A percentile compares a stretch with the other conserved stretches of the same genome.
phyloP scores from a whole-genome alignment of 2,113 vertebrate species.

The Monopterus albus region DNA sequence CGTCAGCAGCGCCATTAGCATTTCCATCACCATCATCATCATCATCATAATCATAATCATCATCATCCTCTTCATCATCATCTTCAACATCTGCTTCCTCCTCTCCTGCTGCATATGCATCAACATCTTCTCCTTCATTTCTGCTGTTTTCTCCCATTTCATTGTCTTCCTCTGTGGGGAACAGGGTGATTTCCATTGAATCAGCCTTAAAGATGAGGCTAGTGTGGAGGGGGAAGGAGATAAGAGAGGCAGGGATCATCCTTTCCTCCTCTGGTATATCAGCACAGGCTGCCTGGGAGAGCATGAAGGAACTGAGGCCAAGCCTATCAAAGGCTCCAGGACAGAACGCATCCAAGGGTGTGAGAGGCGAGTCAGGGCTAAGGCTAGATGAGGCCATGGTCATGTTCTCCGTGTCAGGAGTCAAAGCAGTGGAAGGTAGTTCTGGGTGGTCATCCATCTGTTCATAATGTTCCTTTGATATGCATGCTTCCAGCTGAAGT shows the following conservation, averaged over 20 bases:
- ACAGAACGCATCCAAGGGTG: slow-evolving; percentile 67
- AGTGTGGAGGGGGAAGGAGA: slow-evolving; percentile 91
- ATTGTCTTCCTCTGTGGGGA: slow-evolving; percentile 81
- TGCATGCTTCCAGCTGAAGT: slow-evolving; percentile 76
- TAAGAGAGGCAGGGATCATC: slow-evolving; percentile 91
- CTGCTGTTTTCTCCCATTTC: slow-evolving; percentile 61
- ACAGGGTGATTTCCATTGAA: slow-evolving; percentile 90
- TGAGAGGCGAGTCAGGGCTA: slow-evolving; percentile 65
- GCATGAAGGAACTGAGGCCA: slow-evolving; percentile 75
- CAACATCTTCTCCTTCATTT: slow-evolving; percentile 73
- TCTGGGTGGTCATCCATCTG: slow-evolving; percentile 64
- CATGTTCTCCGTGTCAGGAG: slow-evolving; percentile 73
- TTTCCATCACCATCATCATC: slow-evolving; percentile 21
- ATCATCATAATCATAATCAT: slow-evolving; percentile 53
- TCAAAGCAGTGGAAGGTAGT: slow-evolving; percentile 61
- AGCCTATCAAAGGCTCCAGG: slow-evolving; percentile 69
- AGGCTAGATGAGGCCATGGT: slow-evolving; percentile 71
- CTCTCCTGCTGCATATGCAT: slow-evolving; percentile 83
- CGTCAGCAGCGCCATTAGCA: slow-evolving; percentile 8
- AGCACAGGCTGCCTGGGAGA: slow-evolving; percentile 73
- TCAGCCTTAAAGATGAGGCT: slow-evolving; percentile 94
- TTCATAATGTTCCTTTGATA: slow-evolving; percentile 71
- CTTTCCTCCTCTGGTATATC: slow-evolving; percentile 79
- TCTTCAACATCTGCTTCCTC: slow-evolving; percentile 85
- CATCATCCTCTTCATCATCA: slow-evolving; percentile 81